Conservation (phyloP, 2,113 vertebrate species). For the Cottus gobio region DNA sequence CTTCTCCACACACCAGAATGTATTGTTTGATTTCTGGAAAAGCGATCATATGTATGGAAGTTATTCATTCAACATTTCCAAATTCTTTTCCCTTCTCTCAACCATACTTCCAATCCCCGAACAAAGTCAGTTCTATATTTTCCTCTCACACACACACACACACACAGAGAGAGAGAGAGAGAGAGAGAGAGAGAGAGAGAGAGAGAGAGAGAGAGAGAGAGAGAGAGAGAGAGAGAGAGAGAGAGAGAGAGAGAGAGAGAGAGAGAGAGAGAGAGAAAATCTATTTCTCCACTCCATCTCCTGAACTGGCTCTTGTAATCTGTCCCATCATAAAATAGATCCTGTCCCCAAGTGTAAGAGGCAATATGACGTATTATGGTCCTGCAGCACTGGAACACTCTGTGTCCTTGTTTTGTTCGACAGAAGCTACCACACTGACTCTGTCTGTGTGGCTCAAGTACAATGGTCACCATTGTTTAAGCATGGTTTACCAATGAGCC, state of each 20-base stretch:
- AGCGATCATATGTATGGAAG: constrained; percentile 6
- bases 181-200: no score
- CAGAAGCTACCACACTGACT: background rate
- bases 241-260: no score
- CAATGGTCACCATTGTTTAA: background rate
- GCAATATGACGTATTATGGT: constrained; percentile 5
- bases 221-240: no score
- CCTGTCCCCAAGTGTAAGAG: constrained; percentile 22
- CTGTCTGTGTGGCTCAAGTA: background rate
- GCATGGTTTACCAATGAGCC: background rate
- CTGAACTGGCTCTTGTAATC: constrained; percentile 7
- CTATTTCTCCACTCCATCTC: constrained; percentile 15
- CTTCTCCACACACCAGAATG: background rate
- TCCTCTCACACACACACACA: background rate
- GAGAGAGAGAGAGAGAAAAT: no score
- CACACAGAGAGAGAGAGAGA: background rate
- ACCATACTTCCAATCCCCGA: background rate
- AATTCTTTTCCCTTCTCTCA: background rate
- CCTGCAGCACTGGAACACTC: background rate
- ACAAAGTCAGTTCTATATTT: background rate
- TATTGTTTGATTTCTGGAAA: background rate
- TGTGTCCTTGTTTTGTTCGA: constrained; percentile 1
- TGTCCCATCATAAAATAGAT: constrained; percentile 35
- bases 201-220: no score
- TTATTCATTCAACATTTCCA: background rate